phyloP scores from a whole-genome alignment of 2,888 invertebrate species.

The Hipparchia sbordonii region DNA sequence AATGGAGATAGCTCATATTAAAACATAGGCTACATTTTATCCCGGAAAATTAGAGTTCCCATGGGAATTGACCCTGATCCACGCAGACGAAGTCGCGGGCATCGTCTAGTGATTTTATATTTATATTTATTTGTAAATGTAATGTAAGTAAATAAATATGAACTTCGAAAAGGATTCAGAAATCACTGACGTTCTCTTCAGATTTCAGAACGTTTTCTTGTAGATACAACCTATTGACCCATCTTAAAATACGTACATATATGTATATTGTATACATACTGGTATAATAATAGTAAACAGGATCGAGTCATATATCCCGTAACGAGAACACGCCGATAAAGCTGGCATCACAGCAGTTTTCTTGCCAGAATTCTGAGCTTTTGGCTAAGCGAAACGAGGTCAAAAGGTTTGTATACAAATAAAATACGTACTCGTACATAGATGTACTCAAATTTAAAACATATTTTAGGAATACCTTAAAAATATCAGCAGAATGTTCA shows the following conservation, averaged over 20 bases:
- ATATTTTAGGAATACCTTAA: too few species aligned
- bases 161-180: not conserved
- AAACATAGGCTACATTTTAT: too few species aligned
- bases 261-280: not conserved
- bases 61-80: too few species aligned
- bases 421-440: not conserved
- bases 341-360: not conserved
- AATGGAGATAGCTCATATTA: too few species aligned
- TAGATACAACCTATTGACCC: too few species aligned
- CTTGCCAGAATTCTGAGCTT: not conserved
- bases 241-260: not conserved
- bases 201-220: not conserved
- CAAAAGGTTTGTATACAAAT: not conserved
- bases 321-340: not conserved
- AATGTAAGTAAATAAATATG: too few species aligned
- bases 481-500: too few species aligned
- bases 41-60: too few species aligned
- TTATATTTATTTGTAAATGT: too few species aligned
- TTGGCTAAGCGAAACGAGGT: not conserved
- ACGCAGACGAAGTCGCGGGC: too few species aligned
- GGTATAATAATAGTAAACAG: not conserved
- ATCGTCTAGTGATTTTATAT: too few species aligned
- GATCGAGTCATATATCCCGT: conserved; percentile 2
- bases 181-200: not conserved
- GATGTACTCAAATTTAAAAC: too few species aligned